Evolutionary conservation across 2,888 invertebrate genomes (phyloP), one percentile per base, ranked within the genome.

Genomic region (Cheilosia urbana): DNA sequence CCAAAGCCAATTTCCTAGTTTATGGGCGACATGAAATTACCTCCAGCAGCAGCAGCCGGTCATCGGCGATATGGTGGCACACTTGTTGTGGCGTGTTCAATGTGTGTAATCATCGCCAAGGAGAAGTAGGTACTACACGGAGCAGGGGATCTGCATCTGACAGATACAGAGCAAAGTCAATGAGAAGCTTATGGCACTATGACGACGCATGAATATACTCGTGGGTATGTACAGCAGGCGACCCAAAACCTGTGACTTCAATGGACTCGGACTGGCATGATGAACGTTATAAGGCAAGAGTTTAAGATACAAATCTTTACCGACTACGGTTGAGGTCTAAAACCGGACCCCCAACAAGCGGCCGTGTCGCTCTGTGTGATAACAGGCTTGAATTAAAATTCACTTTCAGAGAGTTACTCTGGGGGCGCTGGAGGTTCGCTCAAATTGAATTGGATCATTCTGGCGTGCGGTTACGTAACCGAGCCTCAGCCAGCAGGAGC

Each of bases 361-460:
- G 30, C 55, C 34, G 45, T 11, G 65, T 47, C 51, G 57, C 47
- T 34, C 42, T 51, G 53, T 51, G 53, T 83, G 79, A 83, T 79
- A 83, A 73, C 72, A 69, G 69, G 60, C 63, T 76, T 24, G 72
- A 65, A 80, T 77, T 76, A 47, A 76, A 85, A 85, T 85, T 72
- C 75, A 80, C 80, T 84, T 69, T 83, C 49, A n/a, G 42, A 68
- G 19, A 30, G 40, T 3, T 45, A 47, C 62, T 45, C 21, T 24
- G 17, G 21, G 21, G 21, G 24, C 15, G 62, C 51, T 45, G 30
- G 55, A 40, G 37, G 42, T 30, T n/a, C 34, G 60, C 9, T 11
- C 63, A 83, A 73, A 66, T 55, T 68, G 78, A 85, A 85, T 85
- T 85, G 81, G 85, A 81, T 76, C 85, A 85, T 85, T 85, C 81